Percentiles rank a stretch among this genome's conserved stretches.
Conservation (phyloP, 2,113 vertebrate species). For the Reinhardtius hippoglossoides region DNA sequence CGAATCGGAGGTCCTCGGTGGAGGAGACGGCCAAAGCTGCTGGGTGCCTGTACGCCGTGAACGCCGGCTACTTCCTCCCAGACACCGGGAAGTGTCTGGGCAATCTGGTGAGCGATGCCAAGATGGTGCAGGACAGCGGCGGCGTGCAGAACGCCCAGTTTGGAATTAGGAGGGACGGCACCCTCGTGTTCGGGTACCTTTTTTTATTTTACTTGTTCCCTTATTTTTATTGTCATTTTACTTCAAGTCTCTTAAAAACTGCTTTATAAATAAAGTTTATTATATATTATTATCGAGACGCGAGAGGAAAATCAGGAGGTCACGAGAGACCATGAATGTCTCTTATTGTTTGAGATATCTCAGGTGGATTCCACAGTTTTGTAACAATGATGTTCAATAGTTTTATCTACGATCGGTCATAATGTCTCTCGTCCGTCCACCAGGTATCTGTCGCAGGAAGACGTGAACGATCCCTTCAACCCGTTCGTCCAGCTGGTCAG, state of each 20-base stretch:
- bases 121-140: conserved; percentile 81
- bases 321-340: too few relatives aligned
- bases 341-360: too few relatives aligned
- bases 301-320: too few relatives aligned
- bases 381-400: too few relatives aligned
- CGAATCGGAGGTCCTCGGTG: conserved; percentile 74
- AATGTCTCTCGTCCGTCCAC: neutral
- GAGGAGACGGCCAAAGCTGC: conserved; percentile 79
- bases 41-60: conserved; percentile 89
- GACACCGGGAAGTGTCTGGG: conserved; percentile 81
- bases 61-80: conserved; percentile 90
- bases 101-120: conserved; percentile 89
- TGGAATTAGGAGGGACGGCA: conserved; percentile 92
- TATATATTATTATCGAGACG: too few relatives aligned
- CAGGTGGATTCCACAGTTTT: too few relatives aligned
- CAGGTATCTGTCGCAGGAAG: conserved; percentile 93
- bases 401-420: neutral
- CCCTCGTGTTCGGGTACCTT: conserved; percentile 90
- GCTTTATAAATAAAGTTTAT: too few relatives aligned
- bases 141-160: conserved; percentile 96
- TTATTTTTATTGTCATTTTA: too few relatives aligned
- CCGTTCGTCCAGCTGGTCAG: conserved; percentile 94
- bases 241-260: too few relatives aligned
- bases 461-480: conserved; percentile 87
- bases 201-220: too few relatives aligned